These are phyloP conservation scores for Metopia argyrocephala DNA, from an alignment of 2,888 invertebrate genomes.

Conservation along the genomic window DNA sequence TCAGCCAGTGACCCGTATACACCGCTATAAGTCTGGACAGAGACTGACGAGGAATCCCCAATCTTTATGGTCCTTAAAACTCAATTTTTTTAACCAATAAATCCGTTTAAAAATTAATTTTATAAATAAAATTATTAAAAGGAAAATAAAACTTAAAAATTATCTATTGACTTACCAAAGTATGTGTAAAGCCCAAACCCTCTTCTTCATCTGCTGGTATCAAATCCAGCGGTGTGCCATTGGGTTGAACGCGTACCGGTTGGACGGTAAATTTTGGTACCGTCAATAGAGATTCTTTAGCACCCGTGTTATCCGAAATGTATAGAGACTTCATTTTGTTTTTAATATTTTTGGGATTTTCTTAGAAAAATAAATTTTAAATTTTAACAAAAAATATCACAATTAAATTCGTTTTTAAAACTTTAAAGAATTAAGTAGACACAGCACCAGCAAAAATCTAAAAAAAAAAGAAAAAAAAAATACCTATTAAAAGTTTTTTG, in stretches of 20 bases:
- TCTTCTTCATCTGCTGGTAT: conserved; percentile 69
- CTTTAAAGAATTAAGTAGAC: conserved; percentile 17
- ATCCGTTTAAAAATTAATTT: too few species aligned
- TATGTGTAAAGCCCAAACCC: conserved; percentile 75
- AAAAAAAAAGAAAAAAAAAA: not conserved
- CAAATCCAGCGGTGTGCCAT: conserved; percentile 30
- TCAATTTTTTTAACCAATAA: too few species aligned
- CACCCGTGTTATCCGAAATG: conserved; percentile 49
- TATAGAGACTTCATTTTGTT: conserved; percentile 48
- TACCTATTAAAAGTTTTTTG: not conserved
- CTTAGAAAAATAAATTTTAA: not conserved
- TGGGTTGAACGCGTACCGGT: conserved; percentile 69
- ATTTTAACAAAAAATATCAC: conserved; percentile 31
- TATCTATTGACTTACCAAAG: conserved; percentile 71
- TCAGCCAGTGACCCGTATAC: too few species aligned
- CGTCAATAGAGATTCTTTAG: conserved; percentile 70
- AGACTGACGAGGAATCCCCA: too few species aligned
- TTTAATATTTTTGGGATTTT: conserved; percentile 6
- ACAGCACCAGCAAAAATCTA: conserved; percentile 10
- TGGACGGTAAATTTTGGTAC: conserved; percentile 69
- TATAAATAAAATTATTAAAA: not conserved
- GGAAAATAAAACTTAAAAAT: not conserved
- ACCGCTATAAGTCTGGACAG: too few species aligned
- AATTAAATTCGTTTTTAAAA: not conserved
- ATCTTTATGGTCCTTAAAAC: too few species aligned